These are phyloP conservation scores for Coenonympha arcania DNA, from an alignment of 2,888 invertebrate species.

Conservation along the genomic window DNA sequence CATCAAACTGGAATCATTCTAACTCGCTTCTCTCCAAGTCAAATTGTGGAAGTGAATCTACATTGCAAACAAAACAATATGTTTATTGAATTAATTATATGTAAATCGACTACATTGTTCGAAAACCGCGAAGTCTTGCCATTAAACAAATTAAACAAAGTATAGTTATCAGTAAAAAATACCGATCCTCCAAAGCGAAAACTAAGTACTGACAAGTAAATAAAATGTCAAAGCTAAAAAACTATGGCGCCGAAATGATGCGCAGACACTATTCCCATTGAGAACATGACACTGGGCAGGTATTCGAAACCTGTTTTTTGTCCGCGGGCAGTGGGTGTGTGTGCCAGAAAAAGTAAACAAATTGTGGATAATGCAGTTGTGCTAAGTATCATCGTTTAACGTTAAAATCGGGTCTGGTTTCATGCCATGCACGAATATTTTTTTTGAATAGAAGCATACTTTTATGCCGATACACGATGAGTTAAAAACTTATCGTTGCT, in stretches of 20 bases:
- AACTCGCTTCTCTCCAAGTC: too few species aligned
- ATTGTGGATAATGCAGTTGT: constrained; percentile 16
- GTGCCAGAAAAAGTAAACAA: constrained; percentile 52
- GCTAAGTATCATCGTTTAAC: neutral
- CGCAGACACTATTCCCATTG: constrained; percentile 26
- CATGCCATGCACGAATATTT: neutral
- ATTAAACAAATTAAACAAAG: too few species aligned
- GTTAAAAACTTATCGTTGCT: neutral
- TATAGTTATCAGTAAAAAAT: too few species aligned
- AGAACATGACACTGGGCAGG: constrained; percentile 33
- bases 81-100: too few species aligned
- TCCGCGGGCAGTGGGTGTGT: constrained; percentile 41
- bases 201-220: too few species aligned
- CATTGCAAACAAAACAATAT: too few species aligned
- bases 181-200: too few species aligned
- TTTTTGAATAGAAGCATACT: neutral
- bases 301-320: constrained; percentile 45
- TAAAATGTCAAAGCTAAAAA: neutral
- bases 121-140: too few species aligned
- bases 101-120: too few species aligned
- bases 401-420: neutral
- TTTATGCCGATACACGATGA: too few species aligned
- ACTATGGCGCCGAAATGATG: constrained; percentile 9
- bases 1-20: too few species aligned
- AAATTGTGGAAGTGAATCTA: too few species aligned